phyloP scores from a whole-genome alignment of 2,888 invertebrate species.

The Lasioglossum zephyrum region DNA sequence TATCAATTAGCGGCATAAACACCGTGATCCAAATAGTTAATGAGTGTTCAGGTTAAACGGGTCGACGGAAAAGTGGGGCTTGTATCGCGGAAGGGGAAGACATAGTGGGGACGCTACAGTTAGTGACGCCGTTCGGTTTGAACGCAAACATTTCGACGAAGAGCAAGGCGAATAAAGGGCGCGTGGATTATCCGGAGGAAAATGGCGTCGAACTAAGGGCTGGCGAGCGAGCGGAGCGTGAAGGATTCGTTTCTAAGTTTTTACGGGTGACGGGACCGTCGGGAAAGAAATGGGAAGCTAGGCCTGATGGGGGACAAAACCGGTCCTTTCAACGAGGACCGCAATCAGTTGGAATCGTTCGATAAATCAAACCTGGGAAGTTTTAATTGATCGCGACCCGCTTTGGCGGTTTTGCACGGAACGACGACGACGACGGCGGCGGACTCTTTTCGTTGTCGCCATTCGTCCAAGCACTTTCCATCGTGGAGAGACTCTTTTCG shows the following conservation, averaged over 20 bases:
- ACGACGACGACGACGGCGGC: not conserved
- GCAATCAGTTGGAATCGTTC: slow-evolving; percentile 68
- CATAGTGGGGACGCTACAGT: too few species aligned
- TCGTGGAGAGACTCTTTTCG: slow-evolving; percentile 7
- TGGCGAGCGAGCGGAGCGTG: slow-evolving; percentile 20
- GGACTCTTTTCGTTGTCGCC: slow-evolving; percentile 34
- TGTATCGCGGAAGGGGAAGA: too few species aligned
- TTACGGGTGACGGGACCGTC: slow-evolving; percentile 16
- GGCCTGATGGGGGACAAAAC: not conserved
- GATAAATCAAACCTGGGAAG: slow-evolving; percentile 71
- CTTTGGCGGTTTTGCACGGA: slow-evolving; percentile 15
- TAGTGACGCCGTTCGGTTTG: not conserved
- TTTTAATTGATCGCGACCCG: slow-evolving; percentile 71
- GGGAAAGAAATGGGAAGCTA: slow-evolving; percentile 6
- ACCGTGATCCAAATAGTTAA: slow-evolving; percentile 71
- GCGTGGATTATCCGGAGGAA: not conserved
- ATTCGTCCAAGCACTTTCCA: slow-evolving; percentile 4
- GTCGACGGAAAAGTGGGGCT: too few species aligned
- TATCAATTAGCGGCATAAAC: slow-evolving; percentile 75
- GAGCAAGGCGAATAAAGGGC: slow-evolving; percentile 22
- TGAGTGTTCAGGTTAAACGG: slow-evolving; percentile 47
- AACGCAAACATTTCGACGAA: not conserved
- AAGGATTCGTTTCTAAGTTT: slow-evolving; percentile 32
- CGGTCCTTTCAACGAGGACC: slow-evolving; percentile 46
- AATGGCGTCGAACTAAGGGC: slow-evolving; percentile 9